Base-by-base conservation (phyloP, 2,888 invertebrate genomes). In the Meandrusa payeni region DNA sequence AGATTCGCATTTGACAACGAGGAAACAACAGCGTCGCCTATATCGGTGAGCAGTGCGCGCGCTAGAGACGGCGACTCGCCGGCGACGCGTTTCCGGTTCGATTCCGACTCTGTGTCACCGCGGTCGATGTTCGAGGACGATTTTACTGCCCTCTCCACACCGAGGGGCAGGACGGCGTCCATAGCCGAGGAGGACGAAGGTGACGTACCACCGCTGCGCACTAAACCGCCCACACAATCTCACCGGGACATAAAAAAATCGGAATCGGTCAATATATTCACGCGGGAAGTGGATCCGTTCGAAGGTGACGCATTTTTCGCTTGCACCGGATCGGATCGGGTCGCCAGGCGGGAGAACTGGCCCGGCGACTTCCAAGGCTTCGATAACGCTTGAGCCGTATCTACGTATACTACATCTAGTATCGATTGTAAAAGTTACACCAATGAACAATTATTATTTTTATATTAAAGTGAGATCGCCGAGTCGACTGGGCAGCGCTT, bases 251-350 rank as follows among this genome's bases (percentile, higher is more conserved):
- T 95, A 32, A 94, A 94, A 63, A 96, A 96, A 74, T 96, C 96
- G 0, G 96, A 96, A 67, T 96, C 96, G 2, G 93, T 96, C 4
- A 96, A 96, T 75, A 97, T 97, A 59, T 97, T 97, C 79, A 93
- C 93, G 2, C 90, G 94, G 36, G 95, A 95, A 64, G 91, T 91
- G 29, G 96, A 97, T 80, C 97, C 97, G 1, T 97, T 97, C 64
- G 96, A 95, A 55, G 94, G 94, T 39, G 95, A 95, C 58, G 95
- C 95, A 55, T 96, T 96, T 78, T 97, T 97, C 67, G 92, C 90
- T 5, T 83, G 86, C 52, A 86, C 88, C 0, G 87, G 88, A 0
- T 86, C 88, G 0, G 88, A 86, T 41, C 64, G 81, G 4, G 87
- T 69, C 1, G 88, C 88, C 22, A 55, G 82, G 0, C 55, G 87